A percentile compares a stretch with the other conserved stretches of the same genome.
phyloP scores from a whole-genome alignment of 2,888 invertebrate genomes.

The Lasioglossum vierecki region DNA sequence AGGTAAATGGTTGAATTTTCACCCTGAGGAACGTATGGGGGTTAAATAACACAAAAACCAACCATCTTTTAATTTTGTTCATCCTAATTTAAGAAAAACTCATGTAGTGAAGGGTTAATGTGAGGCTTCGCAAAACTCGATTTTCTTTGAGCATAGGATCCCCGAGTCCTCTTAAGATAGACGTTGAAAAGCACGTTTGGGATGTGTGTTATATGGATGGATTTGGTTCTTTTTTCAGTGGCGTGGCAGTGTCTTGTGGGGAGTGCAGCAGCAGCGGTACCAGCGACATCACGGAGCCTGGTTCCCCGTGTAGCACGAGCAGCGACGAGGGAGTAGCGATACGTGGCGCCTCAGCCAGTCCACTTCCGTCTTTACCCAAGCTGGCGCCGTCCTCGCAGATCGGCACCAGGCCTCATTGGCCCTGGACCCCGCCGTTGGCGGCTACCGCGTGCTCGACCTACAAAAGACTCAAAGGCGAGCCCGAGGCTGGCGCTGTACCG shows the following conservation, averaged over 20 bases:
- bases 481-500: constrained; percentile 80
- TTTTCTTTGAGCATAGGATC: neutral
- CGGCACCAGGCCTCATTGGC: constrained; percentile 82
- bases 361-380: constrained; percentile 77
- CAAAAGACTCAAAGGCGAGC: constrained; percentile 81
- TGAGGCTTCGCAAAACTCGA: neutral
- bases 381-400: constrained; percentile 79
- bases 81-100: no score
- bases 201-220: neutral
- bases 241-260: constrained; percentile 91
- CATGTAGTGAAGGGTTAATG: no score
- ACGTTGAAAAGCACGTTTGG: neutral
- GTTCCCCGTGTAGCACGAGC: constrained; percentile 92
- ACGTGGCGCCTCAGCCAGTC: constrained; percentile 76
- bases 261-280: constrained; percentile 87
- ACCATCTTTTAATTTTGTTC: no score
- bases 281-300: constrained; percentile 94
- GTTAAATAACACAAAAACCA: no score
- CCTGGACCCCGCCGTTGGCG: constrained; percentile 82
- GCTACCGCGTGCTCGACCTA: constrained; percentile 81
- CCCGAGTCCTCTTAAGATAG: neutral
- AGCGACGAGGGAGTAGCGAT: constrained; percentile 85
- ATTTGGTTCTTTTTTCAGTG: constrained; percentile 85
- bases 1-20: no score
- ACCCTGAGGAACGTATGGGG: no score